These are phyloP conservation scores for Pseudococcus viburni DNA, from an alignment of 2,888 invertebrate genomes.

Conservation along the genomic window DNA sequence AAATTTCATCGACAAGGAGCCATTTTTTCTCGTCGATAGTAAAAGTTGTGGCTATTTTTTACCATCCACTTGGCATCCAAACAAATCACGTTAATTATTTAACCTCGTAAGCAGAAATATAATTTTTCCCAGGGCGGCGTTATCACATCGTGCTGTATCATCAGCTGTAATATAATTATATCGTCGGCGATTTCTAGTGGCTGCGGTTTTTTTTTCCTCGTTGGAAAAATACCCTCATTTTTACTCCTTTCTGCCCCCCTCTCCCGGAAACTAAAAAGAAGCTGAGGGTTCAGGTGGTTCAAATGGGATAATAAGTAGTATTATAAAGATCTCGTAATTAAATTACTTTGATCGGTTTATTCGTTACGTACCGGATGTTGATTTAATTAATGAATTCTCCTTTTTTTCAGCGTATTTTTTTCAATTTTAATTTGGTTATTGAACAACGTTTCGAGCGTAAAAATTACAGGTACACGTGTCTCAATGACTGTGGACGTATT, in stretches of 20 bases:
- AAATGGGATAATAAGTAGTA: slow-evolving; percentile 24
- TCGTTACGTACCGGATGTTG: slow-evolving; percentile 44
- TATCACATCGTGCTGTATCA: neutral
- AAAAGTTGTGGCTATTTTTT: slow-evolving; percentile 13
- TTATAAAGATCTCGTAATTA: slow-evolving; percentile 47
- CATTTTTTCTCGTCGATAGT: slow-evolving; percentile 10
- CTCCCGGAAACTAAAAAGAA: neutral
- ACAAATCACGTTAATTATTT: slow-evolving; percentile 43
- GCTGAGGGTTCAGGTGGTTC: slow-evolving; percentile 32
- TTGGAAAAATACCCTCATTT: neutral
- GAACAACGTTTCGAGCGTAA: neutral
- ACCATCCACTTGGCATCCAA: slow-evolving; percentile 28
- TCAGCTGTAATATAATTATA: neutral
- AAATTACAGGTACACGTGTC: slow-evolving; percentile 13
- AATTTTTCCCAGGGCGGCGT: neutral
- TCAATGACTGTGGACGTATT: neutral
- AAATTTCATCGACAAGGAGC: neutral
- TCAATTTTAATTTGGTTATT: slow-evolving; percentile 11
- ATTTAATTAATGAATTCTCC: slow-evolving; percentile 51
- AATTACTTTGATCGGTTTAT: slow-evolving; percentile 51
- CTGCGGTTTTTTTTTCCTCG: neutral
- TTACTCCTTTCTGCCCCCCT: neutral
- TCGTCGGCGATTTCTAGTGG: neutral
- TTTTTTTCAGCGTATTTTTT: neutral
- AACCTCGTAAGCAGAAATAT: slow-evolving; percentile 23